These are phyloP conservation scores for Dione juno DNA, from an alignment of 2,888 invertebrate genomes.

Conservation along the genomic window DNA sequence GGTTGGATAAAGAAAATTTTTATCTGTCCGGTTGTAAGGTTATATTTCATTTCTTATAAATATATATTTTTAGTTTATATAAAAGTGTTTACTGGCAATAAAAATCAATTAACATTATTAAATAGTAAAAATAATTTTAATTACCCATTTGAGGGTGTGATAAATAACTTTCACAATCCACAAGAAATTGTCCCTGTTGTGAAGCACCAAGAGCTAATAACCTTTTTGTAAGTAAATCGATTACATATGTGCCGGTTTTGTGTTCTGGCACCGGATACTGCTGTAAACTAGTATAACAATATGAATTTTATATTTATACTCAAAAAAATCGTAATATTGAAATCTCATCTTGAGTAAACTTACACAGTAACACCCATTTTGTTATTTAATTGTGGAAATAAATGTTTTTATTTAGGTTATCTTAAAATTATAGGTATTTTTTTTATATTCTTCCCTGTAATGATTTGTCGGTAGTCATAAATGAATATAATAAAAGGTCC, in stretches of 20 bases:
- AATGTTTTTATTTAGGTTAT: neutral
- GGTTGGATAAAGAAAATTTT: no score
- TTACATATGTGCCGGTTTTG: slow-evolving; percentile 94
- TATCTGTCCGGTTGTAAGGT: no score
- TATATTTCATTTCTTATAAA: no score
- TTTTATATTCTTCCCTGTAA: neutral
- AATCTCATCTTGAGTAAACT: slow-evolving; percentile 54
- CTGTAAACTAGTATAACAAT: slow-evolving; percentile 84
- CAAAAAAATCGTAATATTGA: neutral
- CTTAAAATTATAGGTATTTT: neutral
- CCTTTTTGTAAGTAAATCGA: slow-evolving; percentile 93
- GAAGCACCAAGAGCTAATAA: slow-evolving; percentile 93
- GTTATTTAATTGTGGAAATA: neutral
- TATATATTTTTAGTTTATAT: no score
- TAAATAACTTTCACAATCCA: slow-evolving; percentile 97
- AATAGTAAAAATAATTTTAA: neutral
- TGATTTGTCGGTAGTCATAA: neutral
- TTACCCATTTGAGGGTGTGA: slow-evolving; percentile 88
- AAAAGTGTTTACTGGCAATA: no score
- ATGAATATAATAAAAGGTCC: no score
- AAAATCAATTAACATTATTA: no score
- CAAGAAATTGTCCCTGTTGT: slow-evolving; percentile 94
- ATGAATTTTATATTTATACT: neutral
- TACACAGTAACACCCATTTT: slow-evolving; percentile 86
- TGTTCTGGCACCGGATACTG: slow-evolving; percentile 95